Evolutionary conservation across 2,888 invertebrate genomes (phyloP).

Genomic region (Smittia aterrima): DNA sequence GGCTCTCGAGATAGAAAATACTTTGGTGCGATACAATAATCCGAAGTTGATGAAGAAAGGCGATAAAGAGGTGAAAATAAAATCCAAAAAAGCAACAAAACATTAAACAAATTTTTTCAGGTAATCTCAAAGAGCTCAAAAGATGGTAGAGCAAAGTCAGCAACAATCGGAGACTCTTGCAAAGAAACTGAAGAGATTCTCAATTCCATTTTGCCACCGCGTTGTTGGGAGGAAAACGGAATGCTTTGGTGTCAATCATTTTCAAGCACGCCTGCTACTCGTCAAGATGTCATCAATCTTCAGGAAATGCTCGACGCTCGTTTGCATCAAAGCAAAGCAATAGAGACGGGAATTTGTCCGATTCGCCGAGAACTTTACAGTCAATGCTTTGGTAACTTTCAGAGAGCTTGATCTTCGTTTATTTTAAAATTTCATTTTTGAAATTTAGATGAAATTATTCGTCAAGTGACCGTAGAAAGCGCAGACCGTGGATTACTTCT

Average conservation of each 20-base stretch:
- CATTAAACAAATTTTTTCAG: constrained; percentile 42
- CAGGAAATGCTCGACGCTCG: constrained; percentile 93
- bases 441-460: constrained; percentile 76
- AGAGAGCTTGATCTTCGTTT: neutral
- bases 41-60: constrained; percentile 74
- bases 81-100: neutral
- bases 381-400: constrained; percentile 84
- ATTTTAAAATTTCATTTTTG: neutral
- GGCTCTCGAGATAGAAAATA: constrained; percentile 72
- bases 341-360: constrained; percentile 95
- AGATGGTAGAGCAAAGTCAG: no score
- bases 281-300: constrained; percentile 91
- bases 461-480: constrained; percentile 97
- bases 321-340: constrained; percentile 85
- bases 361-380: constrained; percentile 90
- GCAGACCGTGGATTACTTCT: constrained; percentile 92
- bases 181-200: constrained; percentile 88
- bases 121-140: constrained; percentile 49
- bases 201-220: constrained; percentile 89
- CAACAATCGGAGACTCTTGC: constrained; percentile 62
- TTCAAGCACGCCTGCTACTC: constrained; percentile 93
- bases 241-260: constrained; percentile 90
- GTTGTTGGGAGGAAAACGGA: constrained; percentile 92
- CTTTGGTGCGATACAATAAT: constrained; percentile 90
- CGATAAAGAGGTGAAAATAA: constrained; percentile 49